A percentile compares a stretch with the other conserved stretches of the same genome.
Conservation (phyloP, 1,140 invertebrate genomes). For the Pseudomyrmex concolor region DNA sequence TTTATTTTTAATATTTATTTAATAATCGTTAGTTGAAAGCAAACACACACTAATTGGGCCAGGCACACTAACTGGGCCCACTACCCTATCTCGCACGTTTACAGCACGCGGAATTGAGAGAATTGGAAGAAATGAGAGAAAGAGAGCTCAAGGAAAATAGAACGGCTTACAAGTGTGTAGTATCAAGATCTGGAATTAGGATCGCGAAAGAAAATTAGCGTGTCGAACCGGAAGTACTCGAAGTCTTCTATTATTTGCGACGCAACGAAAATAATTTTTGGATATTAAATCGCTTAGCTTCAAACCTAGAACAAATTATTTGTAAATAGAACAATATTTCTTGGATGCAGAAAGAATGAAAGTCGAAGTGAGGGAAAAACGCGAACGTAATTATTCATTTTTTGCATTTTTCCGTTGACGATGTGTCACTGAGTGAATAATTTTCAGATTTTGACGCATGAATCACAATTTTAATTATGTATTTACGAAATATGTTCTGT, state of each 20-base stretch:
- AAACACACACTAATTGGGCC: too few species aligned
- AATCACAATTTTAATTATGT: too few species aligned
- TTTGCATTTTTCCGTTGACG: background rate
- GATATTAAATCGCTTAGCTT: background rate
- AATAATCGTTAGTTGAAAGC: too few species aligned
- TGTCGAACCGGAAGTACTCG: background rate
- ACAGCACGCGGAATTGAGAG: slow-evolving; percentile 16
- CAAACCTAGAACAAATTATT: background rate
- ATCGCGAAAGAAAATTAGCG: slow-evolving; percentile 41
- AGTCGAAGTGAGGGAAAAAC: background rate
- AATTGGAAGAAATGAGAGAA: background rate
- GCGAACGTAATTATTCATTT: background rate
- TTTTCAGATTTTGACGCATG: background rate
- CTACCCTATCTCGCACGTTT: slow-evolving; percentile 41
- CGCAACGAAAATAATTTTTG: slow-evolving; percentile 14
- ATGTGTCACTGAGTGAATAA: background rate
- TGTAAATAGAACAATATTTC: background rate
- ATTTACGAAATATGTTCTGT: background rate
- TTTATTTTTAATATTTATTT: too few species aligned
- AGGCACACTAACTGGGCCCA: too few species aligned
- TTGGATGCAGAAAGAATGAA: background rate
- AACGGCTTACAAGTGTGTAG: background rate
- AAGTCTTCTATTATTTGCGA: slow-evolving; percentile 19
- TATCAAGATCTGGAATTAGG: slow-evolving; percentile 8
- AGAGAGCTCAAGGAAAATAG: slow-evolving; percentile 17